Conservation (phyloP, 2,888 invertebrate genomes). For the Acronicta leporina region DNA sequence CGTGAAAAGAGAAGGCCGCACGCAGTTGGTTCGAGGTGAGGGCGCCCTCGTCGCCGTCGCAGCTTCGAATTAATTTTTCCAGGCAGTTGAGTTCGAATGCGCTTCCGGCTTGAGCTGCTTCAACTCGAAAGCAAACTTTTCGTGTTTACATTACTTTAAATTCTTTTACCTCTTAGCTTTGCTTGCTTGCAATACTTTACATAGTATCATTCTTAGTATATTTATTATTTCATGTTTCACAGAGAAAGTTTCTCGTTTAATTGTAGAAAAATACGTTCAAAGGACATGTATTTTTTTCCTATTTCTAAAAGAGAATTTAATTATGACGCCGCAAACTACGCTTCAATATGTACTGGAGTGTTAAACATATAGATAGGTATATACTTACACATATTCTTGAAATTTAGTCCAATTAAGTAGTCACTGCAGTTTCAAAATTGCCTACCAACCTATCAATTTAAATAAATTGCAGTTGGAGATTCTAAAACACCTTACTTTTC, state of each 20-base stretch:
- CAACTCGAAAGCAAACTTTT: constrained; percentile 87
- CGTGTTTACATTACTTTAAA: constrained; percentile 87
- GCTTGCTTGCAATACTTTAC: constrained; percentile 79
- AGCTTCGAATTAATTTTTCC: constrained; percentile 87
- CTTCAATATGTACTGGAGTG: constrained; percentile 4
- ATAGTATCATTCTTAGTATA: constrained; percentile 73
- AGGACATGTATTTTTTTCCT: constrained; percentile 28
- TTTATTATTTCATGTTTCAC: constrained; percentile 69
- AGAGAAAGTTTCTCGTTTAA: constrained; percentile 50
- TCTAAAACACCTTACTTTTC: constrained; percentile 8
- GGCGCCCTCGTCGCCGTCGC: constrained; percentile 69
- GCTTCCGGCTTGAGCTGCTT: constrained; percentile 83
- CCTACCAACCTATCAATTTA: background rate
- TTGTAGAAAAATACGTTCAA: constrained; percentile 27
- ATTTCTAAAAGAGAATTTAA: constrained; percentile 26
- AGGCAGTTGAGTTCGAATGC: constrained; percentile 87
- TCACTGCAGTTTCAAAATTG: constrained; percentile 13
- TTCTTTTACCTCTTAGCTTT: constrained; percentile 83
- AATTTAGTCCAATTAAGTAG: no score
- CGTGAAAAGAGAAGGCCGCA: constrained; percentile 66
- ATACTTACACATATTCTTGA: no score
- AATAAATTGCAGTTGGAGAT: constrained; percentile 13
- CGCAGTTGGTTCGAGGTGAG: constrained; percentile 55
- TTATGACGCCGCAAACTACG: constrained; percentile 11
- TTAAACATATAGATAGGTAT: no score